phyloP scores from a whole-genome alignment of 2,113 vertebrate species.

The Dolichotis patagonum region DNA sequence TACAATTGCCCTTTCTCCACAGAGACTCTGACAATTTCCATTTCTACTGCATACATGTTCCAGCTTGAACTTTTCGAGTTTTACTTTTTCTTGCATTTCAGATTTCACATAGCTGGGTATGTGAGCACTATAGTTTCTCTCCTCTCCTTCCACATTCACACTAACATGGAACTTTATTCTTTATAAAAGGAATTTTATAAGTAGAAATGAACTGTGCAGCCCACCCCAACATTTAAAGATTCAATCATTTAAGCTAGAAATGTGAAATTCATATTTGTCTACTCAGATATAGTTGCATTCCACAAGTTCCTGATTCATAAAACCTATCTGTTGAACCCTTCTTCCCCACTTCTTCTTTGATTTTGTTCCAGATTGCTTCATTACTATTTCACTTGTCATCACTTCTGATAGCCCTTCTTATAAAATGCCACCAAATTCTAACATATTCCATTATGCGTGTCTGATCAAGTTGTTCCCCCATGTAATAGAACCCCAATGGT shows the following conservation, averaged over 20 bases:
- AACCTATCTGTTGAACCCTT: background rate
- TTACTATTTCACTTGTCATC: background rate
- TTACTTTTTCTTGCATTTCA: background rate
- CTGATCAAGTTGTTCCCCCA: background rate
- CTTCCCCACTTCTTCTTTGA: background rate
- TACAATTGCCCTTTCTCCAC: background rate
- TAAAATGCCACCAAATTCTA: background rate
- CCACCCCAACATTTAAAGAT: background rate
- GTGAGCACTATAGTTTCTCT: background rate
- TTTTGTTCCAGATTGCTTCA: background rate
- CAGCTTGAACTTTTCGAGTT: too few species aligned
- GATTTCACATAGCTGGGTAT: background rate
- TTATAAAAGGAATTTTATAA: background rate
- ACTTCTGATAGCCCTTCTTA: background rate
- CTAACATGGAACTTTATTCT: background rate
- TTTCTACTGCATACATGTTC: background rate
- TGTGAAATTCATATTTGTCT: background rate
- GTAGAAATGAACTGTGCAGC: background rate
- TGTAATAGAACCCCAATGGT: background rate
- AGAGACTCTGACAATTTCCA: background rate
- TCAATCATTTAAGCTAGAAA: background rate
- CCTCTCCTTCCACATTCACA: background rate
- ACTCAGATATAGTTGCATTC: background rate
- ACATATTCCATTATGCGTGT: background rate
- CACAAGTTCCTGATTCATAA: background rate